These are phyloP conservation scores for Ophion obscuratus DNA, from an alignment of 2,888 invertebrate genomes.

Conservation along the genomic window DNA sequence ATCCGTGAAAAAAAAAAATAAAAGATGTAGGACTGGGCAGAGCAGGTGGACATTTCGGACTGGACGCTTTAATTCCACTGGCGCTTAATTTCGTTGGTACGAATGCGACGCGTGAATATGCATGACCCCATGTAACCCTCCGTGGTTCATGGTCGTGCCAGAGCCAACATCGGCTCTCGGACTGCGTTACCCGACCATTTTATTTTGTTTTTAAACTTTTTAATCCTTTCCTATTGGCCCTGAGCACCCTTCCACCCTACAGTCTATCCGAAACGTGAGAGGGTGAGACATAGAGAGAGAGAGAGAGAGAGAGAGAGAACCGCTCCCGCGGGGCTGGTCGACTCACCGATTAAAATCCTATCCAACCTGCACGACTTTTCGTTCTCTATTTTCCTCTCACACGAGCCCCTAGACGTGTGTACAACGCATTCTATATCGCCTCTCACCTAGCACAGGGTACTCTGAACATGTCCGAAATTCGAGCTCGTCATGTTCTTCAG, in stretches of 20 bases:
- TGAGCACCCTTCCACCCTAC: neutral
- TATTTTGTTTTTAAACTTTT: constrained; percentile 64
- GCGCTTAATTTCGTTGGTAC: constrained; percentile 71
- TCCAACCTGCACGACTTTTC: constrained; percentile 56
- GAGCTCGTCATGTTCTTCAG: no score
- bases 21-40: constrained; percentile 7
- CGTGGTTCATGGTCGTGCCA: constrained; percentile 37
- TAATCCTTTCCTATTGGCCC: constrained; percentile 23
- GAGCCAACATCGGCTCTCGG: constrained; percentile 34
- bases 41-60: constrained; percentile 54
- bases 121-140: constrained; percentile 45
- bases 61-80: constrained; percentile 75
- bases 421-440: no score
- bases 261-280: constrained; percentile 42
- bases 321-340: constrained; percentile 5
- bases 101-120: constrained; percentile 76
- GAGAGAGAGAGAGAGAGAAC: neutral
- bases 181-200: constrained; percentile 60
- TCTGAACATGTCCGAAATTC: no score
- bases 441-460: no score
- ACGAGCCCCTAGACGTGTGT: neutral
- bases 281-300: constrained; percentile 61
- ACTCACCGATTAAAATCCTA: constrained; percentile 74
- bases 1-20: constrained; percentile 43
- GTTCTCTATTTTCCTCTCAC: constrained; percentile 15